Conservation (phyloP, 2,797 vertebrate genomes). For the Pangasius sanitwongsei region DNA sequence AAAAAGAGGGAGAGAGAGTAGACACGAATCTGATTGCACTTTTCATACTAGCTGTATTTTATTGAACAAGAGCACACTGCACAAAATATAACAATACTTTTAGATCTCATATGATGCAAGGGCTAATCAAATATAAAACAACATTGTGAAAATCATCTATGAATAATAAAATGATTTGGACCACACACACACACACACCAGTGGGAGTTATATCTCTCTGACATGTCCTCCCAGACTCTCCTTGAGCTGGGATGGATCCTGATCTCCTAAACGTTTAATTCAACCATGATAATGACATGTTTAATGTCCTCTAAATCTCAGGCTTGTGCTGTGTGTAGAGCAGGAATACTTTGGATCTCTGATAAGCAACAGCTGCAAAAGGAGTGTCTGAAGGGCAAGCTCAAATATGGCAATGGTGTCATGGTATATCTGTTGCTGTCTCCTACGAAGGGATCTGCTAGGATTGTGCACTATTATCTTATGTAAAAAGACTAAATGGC, state of each 20-base stretch:
- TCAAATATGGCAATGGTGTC: conserved; percentile 38
- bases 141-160: not conserved
- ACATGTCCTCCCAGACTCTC: conserved; percentile 23
- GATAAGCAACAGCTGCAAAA: conserved; percentile 69
- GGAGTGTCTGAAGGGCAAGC: conserved; percentile 64
- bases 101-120: not conserved
- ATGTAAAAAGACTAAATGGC: conserved; percentile 42
- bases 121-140: not conserved
- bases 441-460: conserved; percentile 8
- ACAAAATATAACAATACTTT: not conserved
- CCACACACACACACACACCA: not conserved
- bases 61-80: not conserved
- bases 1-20: conserved; percentile 29
- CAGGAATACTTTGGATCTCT: conserved; percentile 68
- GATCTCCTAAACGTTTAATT: conserved; percentile 76
- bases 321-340: conserved; percentile 67
- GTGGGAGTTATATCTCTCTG: conserved; percentile 5
- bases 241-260: conserved; percentile 32
- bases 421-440: conserved; percentile 33
- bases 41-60: not conserved
- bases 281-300: conserved; percentile 75
- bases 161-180: not conserved
- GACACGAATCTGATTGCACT: not conserved
- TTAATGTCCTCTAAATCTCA: conserved; percentile 72
- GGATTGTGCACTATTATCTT: conserved; percentile 39